Evolutionary conservation across 2,797 vertebrate species (phyloP).

Genomic region (Lagodon rhomboides): DNA sequence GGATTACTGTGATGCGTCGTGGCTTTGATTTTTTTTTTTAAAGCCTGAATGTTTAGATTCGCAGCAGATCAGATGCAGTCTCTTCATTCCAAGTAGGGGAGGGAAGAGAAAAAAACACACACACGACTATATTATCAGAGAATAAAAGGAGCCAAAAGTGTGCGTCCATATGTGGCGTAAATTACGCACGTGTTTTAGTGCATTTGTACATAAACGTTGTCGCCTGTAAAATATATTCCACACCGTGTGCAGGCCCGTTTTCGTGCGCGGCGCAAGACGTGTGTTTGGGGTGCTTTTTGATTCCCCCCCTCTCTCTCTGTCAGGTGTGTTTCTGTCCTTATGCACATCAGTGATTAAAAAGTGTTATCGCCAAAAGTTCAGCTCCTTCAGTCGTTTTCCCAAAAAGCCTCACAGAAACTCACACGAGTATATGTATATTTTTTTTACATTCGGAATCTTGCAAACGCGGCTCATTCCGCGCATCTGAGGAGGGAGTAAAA

Average conservation of each 20-base stretch:
- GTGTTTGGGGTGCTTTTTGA: slow-evolving; percentile 23
- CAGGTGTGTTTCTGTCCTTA: slow-evolving; percentile 26
- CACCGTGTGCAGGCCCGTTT: slow-evolving; percentile 23
- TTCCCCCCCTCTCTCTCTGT: background rate
- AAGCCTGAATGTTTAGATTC: slow-evolving; percentile 53
- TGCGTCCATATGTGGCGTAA: slow-evolving; percentile 11
- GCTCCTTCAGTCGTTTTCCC: slow-evolving; percentile 5
- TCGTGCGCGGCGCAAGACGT: slow-evolving; percentile 16
- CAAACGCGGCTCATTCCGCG: background rate
- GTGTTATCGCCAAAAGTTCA: slow-evolving; percentile 11
- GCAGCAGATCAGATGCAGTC: slow-evolving; percentile 47
- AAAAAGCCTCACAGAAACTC: background rate
- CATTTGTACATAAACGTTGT: slow-evolving; percentile 1
- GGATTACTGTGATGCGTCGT: slow-evolving; percentile 66
- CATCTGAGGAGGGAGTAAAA: background rate
- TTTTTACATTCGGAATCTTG: background rate
- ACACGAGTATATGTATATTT: background rate
- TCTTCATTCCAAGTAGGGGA: slow-evolving; percentile 5
- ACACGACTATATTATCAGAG: slow-evolving; percentile 15
- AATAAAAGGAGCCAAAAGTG: slow-evolving; percentile 1
- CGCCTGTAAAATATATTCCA: background rate
- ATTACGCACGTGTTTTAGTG: slow-evolving; percentile 31
- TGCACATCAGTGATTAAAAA: slow-evolving; percentile 24
- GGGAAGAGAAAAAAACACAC: background rate
- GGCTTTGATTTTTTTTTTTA: slow-evolving; percentile 65